Percentiles rank a stretch among this genome's conserved stretches.
phyloP scores from a whole-genome alignment of 1,140 invertebrate genomes.

The Bacillus rossius region DNA sequence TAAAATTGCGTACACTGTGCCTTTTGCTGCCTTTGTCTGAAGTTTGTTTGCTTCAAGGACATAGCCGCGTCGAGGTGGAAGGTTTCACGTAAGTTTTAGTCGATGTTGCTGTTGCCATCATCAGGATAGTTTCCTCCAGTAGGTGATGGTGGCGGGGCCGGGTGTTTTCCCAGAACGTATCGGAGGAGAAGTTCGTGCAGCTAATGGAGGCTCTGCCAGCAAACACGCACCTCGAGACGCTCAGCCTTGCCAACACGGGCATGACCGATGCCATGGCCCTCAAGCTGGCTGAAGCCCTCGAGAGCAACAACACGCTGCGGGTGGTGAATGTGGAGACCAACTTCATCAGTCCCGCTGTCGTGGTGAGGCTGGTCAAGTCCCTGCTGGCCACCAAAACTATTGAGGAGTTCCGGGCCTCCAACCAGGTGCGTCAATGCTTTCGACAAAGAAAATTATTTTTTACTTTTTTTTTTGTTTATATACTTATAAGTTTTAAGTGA shows the following conservation, averaged over 20 bases:
- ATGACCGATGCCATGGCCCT: constrained; percentile 83
- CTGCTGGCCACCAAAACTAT: constrained; percentile 80
- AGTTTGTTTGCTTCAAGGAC: too few species aligned
- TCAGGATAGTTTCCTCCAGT: too few species aligned
- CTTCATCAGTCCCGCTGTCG: constrained; percentile 79
- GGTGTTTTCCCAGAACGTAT: constrained; percentile 78
- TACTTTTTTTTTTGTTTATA: neutral
- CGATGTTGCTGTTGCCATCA: too few species aligned
- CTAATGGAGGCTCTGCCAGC: constrained; percentile 82
- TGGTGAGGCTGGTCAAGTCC: constrained; percentile 79
- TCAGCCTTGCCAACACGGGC: constrained; percentile 91
- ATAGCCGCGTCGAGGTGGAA: too few species aligned
- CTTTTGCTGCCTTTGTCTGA: too few species aligned
- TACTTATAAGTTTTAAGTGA: neutral
- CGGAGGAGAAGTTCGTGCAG: constrained; percentile 89
- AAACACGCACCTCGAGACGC: constrained; percentile 87
- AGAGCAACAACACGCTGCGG: constrained; percentile 80
- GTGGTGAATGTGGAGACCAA: constrained; percentile 96
- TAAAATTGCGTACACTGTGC: too few species aligned
- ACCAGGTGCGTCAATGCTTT: constrained; percentile 71
- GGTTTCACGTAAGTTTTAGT: too few species aligned
- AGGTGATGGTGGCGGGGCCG: too few species aligned
- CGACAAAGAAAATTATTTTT: neutral
- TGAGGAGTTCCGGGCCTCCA: constrained; percentile 90
- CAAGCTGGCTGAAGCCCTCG: constrained; percentile 76